Evolutionary conservation across 1,140 invertebrate genomes (phyloP).

Genomic region (Globodera rostochiensis): DNA sequence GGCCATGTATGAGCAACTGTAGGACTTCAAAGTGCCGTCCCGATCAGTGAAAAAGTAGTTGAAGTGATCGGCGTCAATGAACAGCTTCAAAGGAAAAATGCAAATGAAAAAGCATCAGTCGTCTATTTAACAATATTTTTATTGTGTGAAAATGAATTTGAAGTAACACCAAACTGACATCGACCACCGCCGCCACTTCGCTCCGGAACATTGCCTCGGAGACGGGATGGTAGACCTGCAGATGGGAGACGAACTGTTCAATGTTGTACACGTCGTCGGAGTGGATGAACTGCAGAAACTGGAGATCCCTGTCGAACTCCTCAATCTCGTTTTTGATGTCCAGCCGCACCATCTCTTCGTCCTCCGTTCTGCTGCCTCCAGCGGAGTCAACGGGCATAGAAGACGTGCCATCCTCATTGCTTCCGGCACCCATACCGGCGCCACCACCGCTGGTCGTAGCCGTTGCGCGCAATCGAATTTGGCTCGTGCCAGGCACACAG

Average conservation of each 20-base stretch:
- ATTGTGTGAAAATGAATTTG: too few species aligned
- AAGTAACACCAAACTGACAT: conserved; percentile 29
- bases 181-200: conserved; percentile 54
- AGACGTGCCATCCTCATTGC: neutral
- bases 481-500: conserved; percentile 51
- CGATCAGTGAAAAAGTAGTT: conserved; percentile 65
- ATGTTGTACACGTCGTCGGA: conserved; percentile 62
- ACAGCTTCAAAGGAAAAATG: conserved; percentile 13
- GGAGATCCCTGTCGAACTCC: conserved; percentile 63
- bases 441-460: neutral
- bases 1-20: conserved; percentile 62
- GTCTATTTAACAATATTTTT: too few species aligned
- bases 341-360: conserved; percentile 44
- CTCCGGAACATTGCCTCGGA: conserved; percentile 67
- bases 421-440: neutral
- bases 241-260: conserved; percentile 31
- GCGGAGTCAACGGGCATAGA: neutral
- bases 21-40: conserved; percentile 65
- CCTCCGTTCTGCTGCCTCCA: neutral
- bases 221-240: conserved; percentile 60
- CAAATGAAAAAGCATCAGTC: too few species aligned
- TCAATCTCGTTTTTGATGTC: conserved; percentile 62
- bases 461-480: conserved; percentile 49
- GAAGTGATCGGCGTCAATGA: conserved; percentile 62
- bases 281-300: conserved; percentile 62